These are phyloP conservation scores for Drosophila incognita DNA, from an alignment of 2,888 invertebrate genomes.

Conservation along the genomic window DNA sequence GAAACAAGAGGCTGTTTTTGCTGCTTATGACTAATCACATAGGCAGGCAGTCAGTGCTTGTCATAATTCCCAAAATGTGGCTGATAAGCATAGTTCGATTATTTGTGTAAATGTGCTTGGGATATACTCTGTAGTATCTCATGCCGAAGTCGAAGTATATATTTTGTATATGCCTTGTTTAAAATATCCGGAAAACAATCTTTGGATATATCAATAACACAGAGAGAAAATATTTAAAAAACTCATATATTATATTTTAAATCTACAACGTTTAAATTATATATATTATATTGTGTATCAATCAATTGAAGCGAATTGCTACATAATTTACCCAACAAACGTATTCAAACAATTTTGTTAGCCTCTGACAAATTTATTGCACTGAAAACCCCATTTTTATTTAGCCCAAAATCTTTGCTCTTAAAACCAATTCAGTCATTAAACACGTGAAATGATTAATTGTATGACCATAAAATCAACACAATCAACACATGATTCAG, in stretches of 20 bases:
- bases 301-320: not conserved
- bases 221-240: not conserved
- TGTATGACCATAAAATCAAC: not conserved
- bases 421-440: not conserved
- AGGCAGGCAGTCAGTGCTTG: constrained; percentile 22
- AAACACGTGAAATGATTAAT: not conserved
- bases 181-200: constrained; percentile 1
- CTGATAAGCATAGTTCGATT: constrained; percentile 64
- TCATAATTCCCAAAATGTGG: constrained; percentile 34
- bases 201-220: not conserved
- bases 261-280: not conserved
- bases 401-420: not conserved
- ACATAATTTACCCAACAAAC: not conserved
- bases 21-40: constrained; percentile 58
- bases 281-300: not conserved
- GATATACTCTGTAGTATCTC: not conserved
- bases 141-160: not conserved
- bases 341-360: not conserved
- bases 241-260: not conserved
- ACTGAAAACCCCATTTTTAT: not conserved
- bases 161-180: constrained; percentile 14
- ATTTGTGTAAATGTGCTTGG: constrained; percentile 8
- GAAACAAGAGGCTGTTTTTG: constrained; percentile 28
- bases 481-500: not conserved
- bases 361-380: not conserved